Base-by-base conservation (phyloP, 2,113 vertebrate genomes). In the Hucho hucho region DNA sequence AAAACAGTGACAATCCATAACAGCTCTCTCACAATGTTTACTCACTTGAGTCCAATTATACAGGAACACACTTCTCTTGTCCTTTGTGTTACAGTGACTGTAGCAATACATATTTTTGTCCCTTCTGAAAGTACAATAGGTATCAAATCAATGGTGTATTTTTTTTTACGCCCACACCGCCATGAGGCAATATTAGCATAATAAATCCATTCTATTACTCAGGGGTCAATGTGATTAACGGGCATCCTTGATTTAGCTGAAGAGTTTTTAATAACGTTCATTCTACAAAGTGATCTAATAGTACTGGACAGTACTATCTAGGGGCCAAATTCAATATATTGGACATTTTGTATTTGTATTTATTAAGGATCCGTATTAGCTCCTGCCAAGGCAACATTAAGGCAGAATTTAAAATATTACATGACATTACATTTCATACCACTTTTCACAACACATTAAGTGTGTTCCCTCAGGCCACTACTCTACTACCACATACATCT, bases 1-100 rank as follows among this genome's bases (percentile, higher is more conserved):
- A 28, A 28, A 64, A 12, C 22, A 28, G 14, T 53, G 16, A 4
- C 49, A 0, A 53, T 61, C 53, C 20, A 56, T 61, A 61, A 22
- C n/a, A 22, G 69, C 24, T 66, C 78, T 53, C 28, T 61, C 49
- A 4, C 29, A 67, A 67, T 43, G 66, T 69, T 69, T 13, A 25
- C n/a, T 47, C 37, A 12, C 53, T 7, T 32, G 22, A 24, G n/a
- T 75, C 49, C 49, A 75, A 47, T 80, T 64, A 32, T 18, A 9
- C 26, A 28, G 5, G 75, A 53, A 53, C 25, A 29, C 37, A 61
- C 59, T 64, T 78, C 32, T 65, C 32, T 43, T 70, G 56, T 24
- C 59, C 64, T 61, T 22, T 43, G 65, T 74, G 37, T 25, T 64
- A 72, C 20, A 56, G 11, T 56, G 66, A 73, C 22, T 63, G 12